Percentiles rank a stretch among this genome's conserved stretches.
phyloP scores from a whole-genome alignment of 2,113 vertebrate species.

The Corydoras maculifer region DNA sequence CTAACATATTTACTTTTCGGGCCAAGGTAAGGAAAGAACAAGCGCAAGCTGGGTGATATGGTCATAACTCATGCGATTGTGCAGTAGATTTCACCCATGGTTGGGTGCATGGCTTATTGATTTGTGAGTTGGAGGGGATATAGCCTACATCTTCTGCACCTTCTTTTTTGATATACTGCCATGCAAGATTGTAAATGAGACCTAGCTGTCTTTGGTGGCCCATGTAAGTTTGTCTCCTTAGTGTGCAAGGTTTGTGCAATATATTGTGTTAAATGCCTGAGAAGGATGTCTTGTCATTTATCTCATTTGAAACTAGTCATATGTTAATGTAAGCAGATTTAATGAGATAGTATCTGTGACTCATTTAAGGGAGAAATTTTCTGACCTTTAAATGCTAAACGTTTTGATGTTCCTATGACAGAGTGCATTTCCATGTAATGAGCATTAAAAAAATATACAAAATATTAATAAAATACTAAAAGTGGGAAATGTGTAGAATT shows the following conservation, averaged over 20 bases:
- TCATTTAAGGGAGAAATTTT: neutral
- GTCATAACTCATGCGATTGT: slow-evolving; percentile 45
- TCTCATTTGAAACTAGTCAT: neutral
- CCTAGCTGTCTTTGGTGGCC: slow-evolving; percentile 16
- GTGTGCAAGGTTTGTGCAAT: neutral
- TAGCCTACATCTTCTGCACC: slow-evolving; percentile 40
- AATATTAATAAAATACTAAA: neutral
- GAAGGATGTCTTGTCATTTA: neutral
- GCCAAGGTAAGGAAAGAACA: slow-evolving; percentile 16
- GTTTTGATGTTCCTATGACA: neutral
- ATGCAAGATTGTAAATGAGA: slow-evolving; percentile 38
- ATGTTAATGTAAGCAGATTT: neutral
- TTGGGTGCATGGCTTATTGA: slow-evolving; percentile 54
- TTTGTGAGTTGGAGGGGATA: slow-evolving; percentile 51
- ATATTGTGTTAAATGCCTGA: neutral
- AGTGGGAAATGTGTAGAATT: neutral
- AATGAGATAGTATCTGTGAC: neutral
- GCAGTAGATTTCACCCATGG: slow-evolving; percentile 52
- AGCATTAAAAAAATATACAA: neutral
- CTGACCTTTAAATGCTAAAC: neutral
- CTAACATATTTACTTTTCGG: slow-evolving; percentile 1
- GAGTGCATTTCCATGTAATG: neutral
- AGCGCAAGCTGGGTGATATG: slow-evolving; percentile 32
- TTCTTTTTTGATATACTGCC: slow-evolving; percentile 47
- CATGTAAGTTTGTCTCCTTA: neutral